These are phyloP conservation scores for Macrosiphum euphorbiae DNA, from an alignment of 2,888 invertebrate species.

Conservation along the genomic window DNA sequence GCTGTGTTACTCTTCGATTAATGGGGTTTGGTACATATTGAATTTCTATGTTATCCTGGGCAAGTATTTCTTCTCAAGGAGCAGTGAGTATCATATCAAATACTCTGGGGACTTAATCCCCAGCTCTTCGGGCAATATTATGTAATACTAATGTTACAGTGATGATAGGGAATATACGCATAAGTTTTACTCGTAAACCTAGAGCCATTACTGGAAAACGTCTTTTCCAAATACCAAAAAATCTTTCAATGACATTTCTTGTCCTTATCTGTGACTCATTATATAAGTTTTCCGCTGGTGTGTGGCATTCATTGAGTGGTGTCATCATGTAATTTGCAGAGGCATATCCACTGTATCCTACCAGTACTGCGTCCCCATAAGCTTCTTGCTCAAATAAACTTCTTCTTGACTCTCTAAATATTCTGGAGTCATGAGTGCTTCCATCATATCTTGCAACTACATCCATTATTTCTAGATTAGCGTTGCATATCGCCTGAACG, in stretches of 20 bases:
- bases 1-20: conserved; percentile 24
- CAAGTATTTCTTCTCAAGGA: background rate
- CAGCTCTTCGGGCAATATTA: conserved; percentile 31
- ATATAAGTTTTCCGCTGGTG: background rate
- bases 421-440: conserved; percentile 64
- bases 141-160: conserved; percentile 23
- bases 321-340: conserved; percentile 10
- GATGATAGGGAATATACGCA: conserved; percentile 12
- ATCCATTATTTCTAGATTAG: conserved; percentile 65
- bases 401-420: conserved; percentile 55
- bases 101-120: background rate
- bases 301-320: conserved; percentile 6
- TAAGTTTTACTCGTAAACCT: conserved; percentile 17
- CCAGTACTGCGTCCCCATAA: conserved; percentile 30
- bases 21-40: background rate
- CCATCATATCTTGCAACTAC: conserved; percentile 63
- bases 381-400: conserved; percentile 59
- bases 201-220: conserved; percentile 7
- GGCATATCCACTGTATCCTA: conserved; percentile 34
- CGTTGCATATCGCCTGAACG: conserved; percentile 45
- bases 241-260: too few relatives aligned
- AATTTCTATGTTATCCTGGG: conserved; percentile 3
- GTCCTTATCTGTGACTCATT: too few relatives aligned
- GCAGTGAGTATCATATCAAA: background rate
- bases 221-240: too few relatives aligned